Conservation (phyloP, 2,113 vertebrate genomes). For the Scortum barcoo region DNA sequence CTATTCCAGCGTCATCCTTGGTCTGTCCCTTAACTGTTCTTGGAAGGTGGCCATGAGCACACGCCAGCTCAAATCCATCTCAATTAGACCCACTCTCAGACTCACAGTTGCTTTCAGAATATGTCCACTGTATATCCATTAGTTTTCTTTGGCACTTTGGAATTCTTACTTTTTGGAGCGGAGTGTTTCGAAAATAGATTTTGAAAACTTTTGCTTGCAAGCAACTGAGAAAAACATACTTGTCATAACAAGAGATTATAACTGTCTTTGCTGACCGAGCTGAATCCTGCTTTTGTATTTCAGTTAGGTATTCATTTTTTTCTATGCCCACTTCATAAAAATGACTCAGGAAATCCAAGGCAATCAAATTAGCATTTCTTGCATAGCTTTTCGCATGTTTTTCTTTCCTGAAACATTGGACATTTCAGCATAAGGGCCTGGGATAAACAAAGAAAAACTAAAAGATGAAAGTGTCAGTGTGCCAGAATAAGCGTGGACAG, state of each 20-base stretch:
- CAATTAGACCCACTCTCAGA: conserved; percentile 34
- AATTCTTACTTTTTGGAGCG: not conserved
- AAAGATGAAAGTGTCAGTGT: conserved; percentile 29
- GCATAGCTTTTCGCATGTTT: not conserved
- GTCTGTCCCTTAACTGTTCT: conserved; percentile 33
- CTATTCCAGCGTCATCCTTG: conserved; percentile 29
- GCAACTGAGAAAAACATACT: not conserved
- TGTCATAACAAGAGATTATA: not conserved
- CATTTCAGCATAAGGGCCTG: not conserved
- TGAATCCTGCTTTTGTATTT: not conserved
- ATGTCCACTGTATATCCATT: not conserved
- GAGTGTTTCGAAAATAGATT: not conserved
- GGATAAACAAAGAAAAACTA: conserved; percentile 8
- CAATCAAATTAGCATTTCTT: not conserved
- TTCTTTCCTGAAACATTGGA: conserved; percentile 7
- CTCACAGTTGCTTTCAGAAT: conserved; percentile 5
- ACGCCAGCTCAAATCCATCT: conserved; percentile 42
- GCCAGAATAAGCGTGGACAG: conserved; percentile 42
- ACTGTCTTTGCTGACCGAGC: not conserved
- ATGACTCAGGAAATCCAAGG: not conserved
- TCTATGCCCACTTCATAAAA: not conserved
- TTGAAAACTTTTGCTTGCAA: not conserved
- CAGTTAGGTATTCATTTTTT: not conserved
- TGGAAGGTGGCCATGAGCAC: conserved; percentile 34
- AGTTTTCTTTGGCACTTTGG: not conserved